Evolutionary conservation across 2,113 vertebrate species (phyloP).

Genomic region (Pollimyrus isidori): DNA sequence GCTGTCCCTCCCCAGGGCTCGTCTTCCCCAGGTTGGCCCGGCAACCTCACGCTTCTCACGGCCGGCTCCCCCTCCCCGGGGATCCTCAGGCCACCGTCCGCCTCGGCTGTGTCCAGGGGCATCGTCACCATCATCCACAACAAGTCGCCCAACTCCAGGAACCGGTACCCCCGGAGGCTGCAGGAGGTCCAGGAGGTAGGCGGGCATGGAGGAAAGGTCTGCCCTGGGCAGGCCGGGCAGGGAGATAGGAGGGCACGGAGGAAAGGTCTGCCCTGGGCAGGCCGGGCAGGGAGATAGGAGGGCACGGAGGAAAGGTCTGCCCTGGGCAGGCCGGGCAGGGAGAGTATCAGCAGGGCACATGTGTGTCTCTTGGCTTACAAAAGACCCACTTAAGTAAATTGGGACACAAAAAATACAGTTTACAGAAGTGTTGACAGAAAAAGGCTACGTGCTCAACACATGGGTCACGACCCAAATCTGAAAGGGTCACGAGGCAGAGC

Average conservation of each 20-base stretch:
- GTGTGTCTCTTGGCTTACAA: background rate
- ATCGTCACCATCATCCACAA: slow-evolving; percentile 90
- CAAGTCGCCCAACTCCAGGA: slow-evolving; percentile 85
- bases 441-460: background rate
- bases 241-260: slow-evolving; percentile 69
- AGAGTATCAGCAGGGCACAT: background rate
- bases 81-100: slow-evolving; percentile 66
- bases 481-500: too few relatives aligned
- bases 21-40: slow-evolving; percentile 73
- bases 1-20: slow-evolving; percentile 56
- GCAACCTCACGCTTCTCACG: slow-evolving; percentile 81
- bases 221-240: slow-evolving; percentile 30
- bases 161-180: slow-evolving; percentile 72
- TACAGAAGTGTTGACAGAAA: background rate
- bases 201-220: background rate
- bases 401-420: background rate
- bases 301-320: rapidly evolving
- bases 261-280: background rate
- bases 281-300: slow-evolving; percentile 67
- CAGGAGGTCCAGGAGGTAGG: slow-evolving; percentile 89
- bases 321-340: too few relatives aligned
- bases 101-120: slow-evolving; percentile 64
- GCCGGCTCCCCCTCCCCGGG: slow-evolving; percentile 74
- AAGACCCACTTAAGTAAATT: background rate
- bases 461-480: too few relatives aligned